These are phyloP conservation scores for Clarias pachynema DNA, from an alignment of 2,797 vertebrate genomes.

Conservation along the genomic window DNA sequence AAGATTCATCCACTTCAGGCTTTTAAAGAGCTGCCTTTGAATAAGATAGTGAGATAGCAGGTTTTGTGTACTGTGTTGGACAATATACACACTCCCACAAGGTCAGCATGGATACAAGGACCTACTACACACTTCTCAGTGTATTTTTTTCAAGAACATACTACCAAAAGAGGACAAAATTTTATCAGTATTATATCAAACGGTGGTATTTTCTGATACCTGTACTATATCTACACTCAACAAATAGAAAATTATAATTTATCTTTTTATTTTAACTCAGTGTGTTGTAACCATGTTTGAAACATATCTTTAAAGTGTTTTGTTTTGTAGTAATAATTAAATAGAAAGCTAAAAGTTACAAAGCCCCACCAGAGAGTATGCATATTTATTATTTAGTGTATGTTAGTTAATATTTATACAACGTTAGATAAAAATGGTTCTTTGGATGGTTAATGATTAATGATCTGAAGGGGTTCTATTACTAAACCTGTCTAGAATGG, in stretches of 20 bases:
- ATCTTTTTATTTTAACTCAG: background rate
- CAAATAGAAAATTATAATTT: background rate
- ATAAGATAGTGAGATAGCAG: slow-evolving; percentile 58
- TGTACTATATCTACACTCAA: background rate
- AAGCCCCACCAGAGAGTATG: background rate
- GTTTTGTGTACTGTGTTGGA: slow-evolving; percentile 53
- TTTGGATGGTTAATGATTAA: slow-evolving; percentile 5
- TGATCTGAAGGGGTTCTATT: background rate
- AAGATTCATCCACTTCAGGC: slow-evolving; percentile 68
- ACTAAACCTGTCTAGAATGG: background rate
- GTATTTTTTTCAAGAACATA: background rate
- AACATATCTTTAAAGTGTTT: background rate
- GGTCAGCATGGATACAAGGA: slow-evolving; percentile 57
- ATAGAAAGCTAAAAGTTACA: background rate
- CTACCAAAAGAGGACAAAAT: background rate
- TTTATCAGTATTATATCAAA: background rate
- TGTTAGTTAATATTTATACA: background rate
- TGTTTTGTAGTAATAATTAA: background rate
- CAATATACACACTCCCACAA: slow-evolving; percentile 64
- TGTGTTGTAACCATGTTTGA: background rate
- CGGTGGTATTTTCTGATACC: background rate
- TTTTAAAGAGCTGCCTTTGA: slow-evolving; percentile 69
- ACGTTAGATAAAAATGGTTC: background rate
- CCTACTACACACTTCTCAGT: slow-evolving; percentile 17
- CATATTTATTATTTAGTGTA: slow-evolving; percentile 5